Base-by-base conservation (phyloP, 2,113 vertebrate species). In the Otus sunia region DNA sequence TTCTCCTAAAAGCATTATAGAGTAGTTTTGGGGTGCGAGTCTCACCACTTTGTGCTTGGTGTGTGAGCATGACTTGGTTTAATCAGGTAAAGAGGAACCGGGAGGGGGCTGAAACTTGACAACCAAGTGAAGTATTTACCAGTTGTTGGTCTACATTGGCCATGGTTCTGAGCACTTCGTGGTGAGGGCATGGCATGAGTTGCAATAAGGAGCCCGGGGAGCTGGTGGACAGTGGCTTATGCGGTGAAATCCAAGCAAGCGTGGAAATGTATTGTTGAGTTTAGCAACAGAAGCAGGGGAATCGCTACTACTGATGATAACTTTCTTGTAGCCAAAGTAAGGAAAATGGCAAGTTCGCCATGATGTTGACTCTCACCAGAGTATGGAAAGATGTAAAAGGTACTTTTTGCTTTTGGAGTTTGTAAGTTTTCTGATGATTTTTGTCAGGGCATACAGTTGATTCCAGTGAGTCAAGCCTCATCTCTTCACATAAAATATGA, bases 101-200 rank as follows among this genome's bases (percentile, higher is more conserved):
- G 14, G 53, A 32, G 36, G 19, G 3, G 5, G 4, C 36, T 29
- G 50, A 6, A 84, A 14, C 17, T 32, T 36, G 62, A 59, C 20
- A 56, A n/a, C 12, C 9, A 5, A n/a, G 37, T 62, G 52, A 67
- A 41, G 12, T 14, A 27, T 2, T 81, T 56, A 1, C 5, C 30
- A 6, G 26, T n/a, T 18, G 11, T 41, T 63, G 27, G 2, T 39
- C 47, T 2, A 0, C 32, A 37, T 23, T 86, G n/a, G n/a, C 58
- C 22, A 0, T 11, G 8, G 8, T 53, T 78, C 62, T 6, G 6
- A 43, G 30, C 34, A 23, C 12, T 68, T 34, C 0, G 0, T 26
- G 39, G 16, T 9, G n/a, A 16, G 56, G 18, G 5, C 1, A 0
- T 56, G 36, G 29, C 26, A 6, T 15, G 29, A 52, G 58, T 6